Evolutionary conservation across 2,113 vertebrate species (phyloP).

Genomic region (Sinocyclocheilus rhinocerous): DNA sequence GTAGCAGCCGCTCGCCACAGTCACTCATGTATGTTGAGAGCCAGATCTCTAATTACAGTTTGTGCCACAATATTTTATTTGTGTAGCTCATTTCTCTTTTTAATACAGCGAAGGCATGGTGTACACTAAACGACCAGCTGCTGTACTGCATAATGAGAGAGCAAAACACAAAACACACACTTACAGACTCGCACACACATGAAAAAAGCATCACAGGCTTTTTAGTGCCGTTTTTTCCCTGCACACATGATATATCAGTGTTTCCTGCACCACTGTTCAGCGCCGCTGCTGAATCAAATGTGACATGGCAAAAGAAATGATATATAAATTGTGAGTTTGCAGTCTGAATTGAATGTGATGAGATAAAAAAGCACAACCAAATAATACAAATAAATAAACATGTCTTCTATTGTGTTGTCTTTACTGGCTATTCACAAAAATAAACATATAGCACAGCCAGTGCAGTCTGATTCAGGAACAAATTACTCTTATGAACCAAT

Average conservation of each 20-base stretch:
- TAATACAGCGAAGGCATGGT: not conserved
- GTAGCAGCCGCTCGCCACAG: constrained; percentile 22
- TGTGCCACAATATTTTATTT: constrained; percentile 48
- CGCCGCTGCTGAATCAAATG: not conserved
- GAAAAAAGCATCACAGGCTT: not conserved
- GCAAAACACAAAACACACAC: constrained; percentile 7
- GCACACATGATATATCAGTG: not conserved
- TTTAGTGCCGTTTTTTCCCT: not conserved
- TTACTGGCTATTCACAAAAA: not conserved
- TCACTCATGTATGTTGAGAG: constrained; percentile 3
- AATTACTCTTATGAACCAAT: not conserved
- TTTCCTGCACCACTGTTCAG: not conserved
- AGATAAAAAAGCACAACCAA: not conserved
- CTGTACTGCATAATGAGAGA: constrained; percentile 6
- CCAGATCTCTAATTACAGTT: constrained; percentile 59
- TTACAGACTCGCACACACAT: not conserved
- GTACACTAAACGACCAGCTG: constrained; percentile 13
- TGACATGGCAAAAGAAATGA: not conserved
- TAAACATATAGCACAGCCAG: no score
- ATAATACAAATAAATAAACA: not conserved
- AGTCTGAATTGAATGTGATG: no score
- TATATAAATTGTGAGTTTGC: no score
- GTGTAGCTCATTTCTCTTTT: constrained; percentile 18
- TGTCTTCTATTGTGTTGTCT: not conserved
- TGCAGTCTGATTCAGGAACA: not conserved